Evolutionary conservation across 2,797 vertebrate genomes (phyloP).

Genomic region (Chromis chromis): DNA sequence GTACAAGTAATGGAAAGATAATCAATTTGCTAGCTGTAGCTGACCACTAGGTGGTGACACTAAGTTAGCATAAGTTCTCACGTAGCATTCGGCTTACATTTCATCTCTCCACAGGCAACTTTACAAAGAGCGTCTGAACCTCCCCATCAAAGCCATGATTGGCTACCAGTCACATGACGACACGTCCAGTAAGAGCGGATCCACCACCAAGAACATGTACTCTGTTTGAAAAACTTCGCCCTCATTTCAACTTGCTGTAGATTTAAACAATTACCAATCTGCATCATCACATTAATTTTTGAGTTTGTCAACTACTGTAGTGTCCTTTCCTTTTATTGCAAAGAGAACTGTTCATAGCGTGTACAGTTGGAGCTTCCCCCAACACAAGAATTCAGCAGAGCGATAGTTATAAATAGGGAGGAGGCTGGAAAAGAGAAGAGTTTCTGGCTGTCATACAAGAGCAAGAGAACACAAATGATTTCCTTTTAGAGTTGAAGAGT

Average conservation of each 20-base stretch:
- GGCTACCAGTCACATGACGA: constrained; percentile 91
- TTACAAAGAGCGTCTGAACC: constrained; percentile 88
- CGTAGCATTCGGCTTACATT: background rate
- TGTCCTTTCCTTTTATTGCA: constrained; percentile 83
- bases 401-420: constrained; percentile 26
- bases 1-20: background rate
- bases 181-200: constrained; percentile 91
- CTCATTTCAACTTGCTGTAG: constrained; percentile 79
- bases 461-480: constrained; percentile 68
- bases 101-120: constrained; percentile 77
- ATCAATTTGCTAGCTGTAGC: background rate
- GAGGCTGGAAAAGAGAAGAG: constrained; percentile 40
- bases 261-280: constrained; percentile 85
- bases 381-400: constrained; percentile 40
- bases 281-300: constrained; percentile 82
- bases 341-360: constrained; percentile 73
- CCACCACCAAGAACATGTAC: constrained; percentile 90
- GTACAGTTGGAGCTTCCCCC: constrained; percentile 69
- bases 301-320: constrained; percentile 85
- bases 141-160: constrained; percentile 84
- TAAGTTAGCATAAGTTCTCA: background rate
- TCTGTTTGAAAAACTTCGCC: constrained; percentile 82
- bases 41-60: constrained; percentile 66
- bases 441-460: constrained; percentile 53
- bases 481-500: constrained; percentile 75